Evolutionary conservation across 2,797 vertebrate species (phyloP).

Genomic region (Chromobotia macracanthus): DNA sequence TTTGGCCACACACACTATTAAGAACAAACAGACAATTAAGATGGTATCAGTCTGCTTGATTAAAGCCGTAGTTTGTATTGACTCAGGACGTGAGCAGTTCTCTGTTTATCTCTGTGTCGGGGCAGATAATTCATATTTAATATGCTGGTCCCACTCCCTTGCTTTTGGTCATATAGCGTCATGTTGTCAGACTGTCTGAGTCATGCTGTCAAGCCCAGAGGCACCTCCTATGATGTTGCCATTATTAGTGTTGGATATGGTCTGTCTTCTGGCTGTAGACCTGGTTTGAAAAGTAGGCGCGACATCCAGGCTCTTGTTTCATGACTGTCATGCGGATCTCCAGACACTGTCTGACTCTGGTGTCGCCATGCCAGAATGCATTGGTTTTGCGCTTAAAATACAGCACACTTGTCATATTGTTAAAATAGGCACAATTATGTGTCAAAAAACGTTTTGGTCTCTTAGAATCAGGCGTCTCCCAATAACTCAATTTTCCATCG

Average conservation of each 20-base stretch:
- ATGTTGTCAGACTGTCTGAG: conserved; percentile 12
- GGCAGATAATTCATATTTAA: background rate
- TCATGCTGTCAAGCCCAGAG: conserved; percentile 7
- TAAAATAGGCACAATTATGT: conserved; percentile 2
- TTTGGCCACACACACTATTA: conserved; percentile 17
- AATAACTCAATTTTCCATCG: background rate
- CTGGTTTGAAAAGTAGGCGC: conserved; percentile 32
- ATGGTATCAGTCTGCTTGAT: conserved; percentile 7
- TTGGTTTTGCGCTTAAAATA: conserved; percentile 39
- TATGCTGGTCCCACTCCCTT: background rate
- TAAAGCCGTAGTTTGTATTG: background rate
- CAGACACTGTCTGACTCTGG: conserved; percentile 30
- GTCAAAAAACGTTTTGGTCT: background rate
- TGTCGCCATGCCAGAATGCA: conserved; percentile 25
- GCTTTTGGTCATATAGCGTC: background rate
- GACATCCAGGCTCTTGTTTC: conserved; percentile 46
- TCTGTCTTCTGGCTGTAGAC: conserved; percentile 41
- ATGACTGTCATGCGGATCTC: conserved; percentile 15
- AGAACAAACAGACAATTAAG: background rate
- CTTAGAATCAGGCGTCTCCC: background rate
- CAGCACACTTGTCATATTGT: conserved; percentile 25
- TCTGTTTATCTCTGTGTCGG: background rate
- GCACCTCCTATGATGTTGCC: conserved; percentile 18
- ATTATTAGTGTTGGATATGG: conserved; percentile 43
- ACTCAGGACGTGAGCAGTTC: background rate